Conservation (phyloP, 1,140 invertebrate species). For the Teleogryllus occipitalis region DNA sequence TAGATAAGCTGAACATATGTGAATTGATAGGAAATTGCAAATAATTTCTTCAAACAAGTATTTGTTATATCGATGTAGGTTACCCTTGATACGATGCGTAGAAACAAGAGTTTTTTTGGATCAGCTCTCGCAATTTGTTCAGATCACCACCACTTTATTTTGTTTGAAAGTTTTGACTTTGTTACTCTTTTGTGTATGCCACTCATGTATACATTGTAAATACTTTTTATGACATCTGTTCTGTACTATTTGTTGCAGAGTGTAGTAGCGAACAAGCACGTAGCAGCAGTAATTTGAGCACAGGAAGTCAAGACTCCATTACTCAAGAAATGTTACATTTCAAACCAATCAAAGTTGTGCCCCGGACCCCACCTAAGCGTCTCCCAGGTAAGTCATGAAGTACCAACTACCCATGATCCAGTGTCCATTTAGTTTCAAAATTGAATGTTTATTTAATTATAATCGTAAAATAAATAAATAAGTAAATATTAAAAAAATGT, state of each 20-base stretch:
- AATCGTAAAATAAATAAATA: background rate
- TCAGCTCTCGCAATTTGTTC: too few species aligned
- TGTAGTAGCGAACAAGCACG: background rate
- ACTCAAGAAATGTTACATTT: slow-evolving; percentile 51
- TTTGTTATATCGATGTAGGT: too few species aligned
- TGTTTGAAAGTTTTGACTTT: too few species aligned
- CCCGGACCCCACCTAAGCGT: slow-evolving; percentile 37
- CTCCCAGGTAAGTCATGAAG: slow-evolving; percentile 27
- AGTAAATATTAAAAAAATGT: background rate
- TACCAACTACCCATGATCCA: background rate
- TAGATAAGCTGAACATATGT: too few species aligned
- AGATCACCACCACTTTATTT: too few species aligned
- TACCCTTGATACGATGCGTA: too few species aligned
- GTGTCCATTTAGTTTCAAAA: background rate
- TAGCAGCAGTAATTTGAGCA: slow-evolving; percentile 21
- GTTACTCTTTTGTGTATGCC: too few species aligned
- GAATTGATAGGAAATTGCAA: too few species aligned
- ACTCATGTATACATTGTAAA: too few species aligned
- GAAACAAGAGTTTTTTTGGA: too few species aligned
- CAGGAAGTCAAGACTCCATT: slow-evolving; percentile 46
- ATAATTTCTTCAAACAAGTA: too few species aligned
- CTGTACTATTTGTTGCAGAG: background rate
- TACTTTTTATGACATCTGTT: too few species aligned
- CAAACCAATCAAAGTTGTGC: slow-evolving; percentile 46
- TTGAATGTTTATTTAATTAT: background rate